Percentiles rank a stretch among this genome's conserved stretches.
Conservation (phyloP, 2,888 invertebrate species). For the Dicranocentrus wangi region DNA sequence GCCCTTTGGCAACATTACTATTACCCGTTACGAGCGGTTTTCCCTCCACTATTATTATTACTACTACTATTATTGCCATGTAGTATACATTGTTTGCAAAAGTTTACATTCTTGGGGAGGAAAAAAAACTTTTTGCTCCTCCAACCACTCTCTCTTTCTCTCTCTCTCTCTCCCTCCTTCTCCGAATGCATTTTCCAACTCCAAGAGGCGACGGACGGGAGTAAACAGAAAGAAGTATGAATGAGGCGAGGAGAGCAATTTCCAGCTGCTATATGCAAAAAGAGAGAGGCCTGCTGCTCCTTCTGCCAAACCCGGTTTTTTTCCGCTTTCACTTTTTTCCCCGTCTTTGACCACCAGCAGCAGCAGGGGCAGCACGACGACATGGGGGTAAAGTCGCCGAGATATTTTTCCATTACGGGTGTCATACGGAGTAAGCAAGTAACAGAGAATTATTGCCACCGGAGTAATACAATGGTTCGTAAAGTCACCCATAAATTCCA, state of each 20-base stretch:
- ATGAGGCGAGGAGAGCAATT: too few relatives aligned
- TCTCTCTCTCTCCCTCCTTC: neutral
- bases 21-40: constrained; percentile 20
- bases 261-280: too few relatives aligned
- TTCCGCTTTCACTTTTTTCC: constrained; percentile 1
- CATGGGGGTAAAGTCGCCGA: constrained; percentile 48
- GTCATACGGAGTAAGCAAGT: constrained; percentile 72
- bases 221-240: neutral
- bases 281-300: too few relatives aligned
- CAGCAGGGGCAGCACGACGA: constrained; percentile 2
- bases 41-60: constrained; percentile 43
- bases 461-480: constrained; percentile 71
- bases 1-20: constrained; percentile 24
- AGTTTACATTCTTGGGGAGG: constrained; percentile 15
- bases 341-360: too few relatives aligned
- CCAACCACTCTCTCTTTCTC: too few relatives aligned
- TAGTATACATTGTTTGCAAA: neutral
- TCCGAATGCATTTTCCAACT: neutral
- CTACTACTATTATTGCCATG: constrained; percentile 35
- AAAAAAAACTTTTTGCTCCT: too few relatives aligned
- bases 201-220: neutral
- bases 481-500: constrained; percentile 73
- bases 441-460: constrained; percentile 72
- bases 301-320: neutral
- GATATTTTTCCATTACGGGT: constrained; percentile 73